phyloP scores from a whole-genome alignment of 2,888 invertebrate genomes.

The Unio pictorum region DNA sequence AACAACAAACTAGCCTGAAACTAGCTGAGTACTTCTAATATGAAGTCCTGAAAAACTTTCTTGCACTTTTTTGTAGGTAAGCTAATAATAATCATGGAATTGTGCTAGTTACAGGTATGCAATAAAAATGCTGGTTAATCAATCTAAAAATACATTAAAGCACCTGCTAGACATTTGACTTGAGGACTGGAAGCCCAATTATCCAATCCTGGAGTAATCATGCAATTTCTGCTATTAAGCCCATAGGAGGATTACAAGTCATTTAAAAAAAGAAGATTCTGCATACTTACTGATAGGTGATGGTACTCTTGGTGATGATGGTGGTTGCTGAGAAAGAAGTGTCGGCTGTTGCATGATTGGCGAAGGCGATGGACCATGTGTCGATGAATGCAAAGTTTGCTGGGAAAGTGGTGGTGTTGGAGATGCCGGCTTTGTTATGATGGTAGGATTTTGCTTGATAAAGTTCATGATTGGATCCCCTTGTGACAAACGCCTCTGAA shows the following conservation, averaged over 20 bases:
- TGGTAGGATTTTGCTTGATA: constrained; percentile 66
- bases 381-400: constrained; percentile 35
- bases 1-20: too few species aligned
- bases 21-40: too few species aligned
- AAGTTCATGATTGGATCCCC: constrained; percentile 61
- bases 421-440: constrained; percentile 65
- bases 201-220: too few species aligned
- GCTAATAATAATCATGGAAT: too few species aligned
- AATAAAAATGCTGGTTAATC: too few species aligned
- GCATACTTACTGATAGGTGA: constrained; percentile 68
- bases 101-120: too few species aligned
- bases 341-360: constrained; percentile 45
- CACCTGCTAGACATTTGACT: too few species aligned
- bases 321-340: constrained; percentile 45
- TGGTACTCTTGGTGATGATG: constrained; percentile 60
- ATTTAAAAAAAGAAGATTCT: background rate
- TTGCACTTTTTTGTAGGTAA: too few species aligned
- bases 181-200: too few species aligned
- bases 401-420: constrained; percentile 56
- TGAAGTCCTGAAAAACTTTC: too few species aligned
- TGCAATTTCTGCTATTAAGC: too few species aligned
- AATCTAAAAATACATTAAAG: too few species aligned
- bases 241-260: background rate
- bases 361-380: constrained; percentile 47
- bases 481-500: constrained; percentile 17